Base-by-base conservation (phyloP, 1,140 invertebrate species). In the Zelostemma sp. region DNA sequence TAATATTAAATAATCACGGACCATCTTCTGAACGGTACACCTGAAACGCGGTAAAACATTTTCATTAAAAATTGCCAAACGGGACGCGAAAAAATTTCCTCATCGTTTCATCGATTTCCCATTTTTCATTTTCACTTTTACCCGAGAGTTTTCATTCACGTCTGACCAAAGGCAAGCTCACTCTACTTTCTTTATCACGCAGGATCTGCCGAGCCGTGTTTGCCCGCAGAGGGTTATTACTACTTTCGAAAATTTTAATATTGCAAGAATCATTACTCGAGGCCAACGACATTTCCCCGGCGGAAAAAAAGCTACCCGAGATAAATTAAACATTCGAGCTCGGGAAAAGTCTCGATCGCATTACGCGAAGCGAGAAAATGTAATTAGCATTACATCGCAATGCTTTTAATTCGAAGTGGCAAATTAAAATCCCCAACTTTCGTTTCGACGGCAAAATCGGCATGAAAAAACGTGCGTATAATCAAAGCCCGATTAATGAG, bases 1-100 rank as follows among this genome's bases (percentile, higher is more conserved):
- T 51, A 85, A 65, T 68, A 85, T 69, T 72, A 85, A 70, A 68
- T 82, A 85, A 66, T 83, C 73, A 57, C 80, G 80, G 68, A 84
- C 82, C 83, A 85, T 85, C 72, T 80, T 83, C 71, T 79, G 77
- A 64, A 55, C 43, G 68, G 73, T 76, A 57, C 60, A 73, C 60
- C 79, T 81, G 78, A 3, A 81, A 81, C 31, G 61, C 14, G 56
- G 11, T 51, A 56, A 54, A 55, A 55, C 1, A 11, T 31, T 48
- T 38, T 4, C 2, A n/a, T n/a, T n/a, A n/a, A n/a, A n/a, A n/a
- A n/a, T n/a, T n/a, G n/a, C n/a, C n/a, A 38, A 38, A 25, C 3
- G 21, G 8, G 21, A 25, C 8, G 8, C 3, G 8, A 25, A 25
- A 25, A 4, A 4, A 25, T 25, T 25, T 25, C 3, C 8, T 25